phyloP scores from a whole-genome alignment of 1,140 invertebrate genomes.

The Drosophila repletoides region DNA sequence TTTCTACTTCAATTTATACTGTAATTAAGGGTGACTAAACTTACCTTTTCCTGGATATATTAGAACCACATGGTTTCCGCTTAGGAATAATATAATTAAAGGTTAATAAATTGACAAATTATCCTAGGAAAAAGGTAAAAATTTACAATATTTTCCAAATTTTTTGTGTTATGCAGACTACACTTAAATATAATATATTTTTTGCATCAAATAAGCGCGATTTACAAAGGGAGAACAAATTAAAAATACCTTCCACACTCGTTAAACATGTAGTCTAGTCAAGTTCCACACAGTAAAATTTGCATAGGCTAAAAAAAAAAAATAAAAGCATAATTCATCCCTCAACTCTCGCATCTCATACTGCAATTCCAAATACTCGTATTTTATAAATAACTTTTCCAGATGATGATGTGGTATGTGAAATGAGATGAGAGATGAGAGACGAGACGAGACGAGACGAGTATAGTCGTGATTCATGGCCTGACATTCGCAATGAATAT shows the following conservation, averaged over 20 bases:
- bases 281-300: not conserved
- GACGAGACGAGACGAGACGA: no score
- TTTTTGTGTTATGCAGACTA: not conserved
- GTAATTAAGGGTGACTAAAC: no score
- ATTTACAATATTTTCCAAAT: no score
- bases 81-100: no score
- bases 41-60: no score
- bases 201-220: not conserved
- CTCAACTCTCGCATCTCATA: no score
- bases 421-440: not conserved
- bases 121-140: no score
- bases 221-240: not conserved
- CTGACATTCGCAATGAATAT: conserved; percentile 32
- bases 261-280: not conserved
- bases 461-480: conserved; percentile 8
- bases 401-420: conserved; percentile 6
- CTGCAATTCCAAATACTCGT: not conserved
- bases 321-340: not conserved
- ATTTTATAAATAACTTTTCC: conserved; percentile 7
- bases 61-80: no score
- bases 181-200: no score
- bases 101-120: no score
- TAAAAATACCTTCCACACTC: not conserved
- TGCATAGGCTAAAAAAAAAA: not conserved
- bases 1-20: no score